phyloP scores from a whole-genome alignment of 1,140 invertebrate genomes.

The Paraescarpia echinospica region DNA sequence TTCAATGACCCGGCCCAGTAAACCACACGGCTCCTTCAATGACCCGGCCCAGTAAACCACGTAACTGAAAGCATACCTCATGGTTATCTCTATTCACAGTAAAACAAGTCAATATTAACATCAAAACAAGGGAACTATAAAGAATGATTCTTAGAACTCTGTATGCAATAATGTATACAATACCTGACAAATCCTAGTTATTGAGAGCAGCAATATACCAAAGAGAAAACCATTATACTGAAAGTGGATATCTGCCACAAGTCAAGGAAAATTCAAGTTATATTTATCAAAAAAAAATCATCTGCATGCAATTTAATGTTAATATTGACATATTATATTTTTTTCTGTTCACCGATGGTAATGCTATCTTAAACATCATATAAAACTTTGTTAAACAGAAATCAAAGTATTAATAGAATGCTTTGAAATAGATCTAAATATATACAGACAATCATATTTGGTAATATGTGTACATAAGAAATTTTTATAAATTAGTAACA shows the following conservation, averaged over 20 bases:
- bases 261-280: conserved; percentile 34
- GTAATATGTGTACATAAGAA: neutral
- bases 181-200: conserved; percentile 68
- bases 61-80: too few species aligned
- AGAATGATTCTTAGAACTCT: neutral
- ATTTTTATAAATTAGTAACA: neutral
- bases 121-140: neutral
- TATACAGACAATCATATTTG: neutral
- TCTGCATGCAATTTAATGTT: neutral
- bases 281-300: too few species aligned
- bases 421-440: neutral
- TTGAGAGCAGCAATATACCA: conserved; percentile 87
- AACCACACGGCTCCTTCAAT: too few species aligned
- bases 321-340: neutral
- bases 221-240: conserved; percentile 98
- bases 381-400: neutral
- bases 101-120: too few species aligned
- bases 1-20: too few species aligned
- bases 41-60: too few species aligned
- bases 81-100: too few species aligned
- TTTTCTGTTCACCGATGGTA: neutral
- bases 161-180: neutral
- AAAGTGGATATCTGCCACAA: conserved; percentile 83
- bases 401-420: neutral
- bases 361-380: neutral